Evolutionary conservation across 2,113 vertebrate genomes (phyloP).

Genomic region (Nannospalax galili): DNA sequence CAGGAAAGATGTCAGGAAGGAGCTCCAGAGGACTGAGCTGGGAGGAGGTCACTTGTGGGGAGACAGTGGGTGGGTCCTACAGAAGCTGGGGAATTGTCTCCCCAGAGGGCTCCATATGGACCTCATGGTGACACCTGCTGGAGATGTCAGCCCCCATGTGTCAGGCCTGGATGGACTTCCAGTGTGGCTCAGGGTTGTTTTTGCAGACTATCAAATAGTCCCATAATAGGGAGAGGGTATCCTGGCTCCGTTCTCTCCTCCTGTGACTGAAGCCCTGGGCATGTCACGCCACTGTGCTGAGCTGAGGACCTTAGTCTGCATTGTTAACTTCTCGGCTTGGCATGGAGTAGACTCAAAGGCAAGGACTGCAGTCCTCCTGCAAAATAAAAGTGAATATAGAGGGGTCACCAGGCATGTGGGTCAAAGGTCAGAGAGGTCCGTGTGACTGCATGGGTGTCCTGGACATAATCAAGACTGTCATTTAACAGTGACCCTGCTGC

Average conservation of each 20-base stretch:
- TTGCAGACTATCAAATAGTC: not conserved
- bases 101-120: not conserved
- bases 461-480: not conserved
- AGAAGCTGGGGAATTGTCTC: not conserved
- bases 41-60: not conserved
- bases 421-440: not conserved
- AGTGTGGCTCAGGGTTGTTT: not conserved
- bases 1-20: not conserved
- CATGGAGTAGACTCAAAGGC: not conserved
- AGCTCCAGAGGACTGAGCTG: conserved; percentile 21
- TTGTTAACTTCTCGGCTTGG: not conserved
- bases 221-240: not conserved
- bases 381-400: not conserved
- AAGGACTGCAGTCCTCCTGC: not conserved
- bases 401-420: not conserved
- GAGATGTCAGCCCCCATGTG: not conserved
- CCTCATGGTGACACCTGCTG: not conserved
- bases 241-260: not conserved
- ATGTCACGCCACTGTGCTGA: not conserved
- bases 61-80: conserved; percentile 8
- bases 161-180: not conserved
- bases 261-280: not conserved
- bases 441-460: not conserved
- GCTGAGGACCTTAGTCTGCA: not conserved
- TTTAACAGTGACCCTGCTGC: not conserved